Conservation (phyloP, 2,113 vertebrate species). For the Nanorana parkeri region DNA sequence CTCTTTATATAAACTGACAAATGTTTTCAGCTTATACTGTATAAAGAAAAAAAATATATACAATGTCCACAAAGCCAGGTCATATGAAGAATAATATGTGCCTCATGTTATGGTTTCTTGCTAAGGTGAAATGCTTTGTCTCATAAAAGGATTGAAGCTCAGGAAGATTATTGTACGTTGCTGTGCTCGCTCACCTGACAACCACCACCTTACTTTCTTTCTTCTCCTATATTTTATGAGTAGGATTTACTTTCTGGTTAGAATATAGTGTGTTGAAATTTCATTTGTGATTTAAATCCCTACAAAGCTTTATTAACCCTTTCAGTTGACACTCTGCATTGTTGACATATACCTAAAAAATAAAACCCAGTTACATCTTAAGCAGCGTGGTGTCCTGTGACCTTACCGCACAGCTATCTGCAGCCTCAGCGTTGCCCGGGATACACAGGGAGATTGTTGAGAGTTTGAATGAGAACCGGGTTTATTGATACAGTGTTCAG, state of each 20-base stretch:
- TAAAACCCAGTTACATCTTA: too few relatives aligned
- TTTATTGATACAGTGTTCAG: background rate
- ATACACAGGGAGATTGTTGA: constrained; percentile 1
- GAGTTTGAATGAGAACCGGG: background rate
- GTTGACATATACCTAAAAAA: too few relatives aligned
- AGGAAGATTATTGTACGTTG: constrained; percentile 4
- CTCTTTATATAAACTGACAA: too few relatives aligned
- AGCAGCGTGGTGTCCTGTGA: background rate
- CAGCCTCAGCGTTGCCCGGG: constrained; percentile 17
- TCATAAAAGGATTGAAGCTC: background rate
- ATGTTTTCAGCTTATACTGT: too few relatives aligned
- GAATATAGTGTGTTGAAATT: constrained; percentile 15
- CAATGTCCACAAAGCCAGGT: too few relatives aligned
- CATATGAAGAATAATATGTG: too few relatives aligned
- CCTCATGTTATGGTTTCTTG: too few relatives aligned
- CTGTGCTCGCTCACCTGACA: background rate
- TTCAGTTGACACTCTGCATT: background rate
- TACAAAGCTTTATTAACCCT: constrained; percentile 1
- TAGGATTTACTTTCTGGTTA: background rate
- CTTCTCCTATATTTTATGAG: background rate
- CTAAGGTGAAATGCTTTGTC: constrained; percentile 1
- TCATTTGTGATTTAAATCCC: background rate
- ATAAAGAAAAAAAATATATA: too few relatives aligned
- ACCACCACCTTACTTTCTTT: background rate
- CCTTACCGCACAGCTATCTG: constrained; percentile 1